These are phyloP conservation scores for Ailuropoda melanoleuca DNA, from an alignment of 2,113 vertebrate species.

Conservation along the genomic window DNA sequence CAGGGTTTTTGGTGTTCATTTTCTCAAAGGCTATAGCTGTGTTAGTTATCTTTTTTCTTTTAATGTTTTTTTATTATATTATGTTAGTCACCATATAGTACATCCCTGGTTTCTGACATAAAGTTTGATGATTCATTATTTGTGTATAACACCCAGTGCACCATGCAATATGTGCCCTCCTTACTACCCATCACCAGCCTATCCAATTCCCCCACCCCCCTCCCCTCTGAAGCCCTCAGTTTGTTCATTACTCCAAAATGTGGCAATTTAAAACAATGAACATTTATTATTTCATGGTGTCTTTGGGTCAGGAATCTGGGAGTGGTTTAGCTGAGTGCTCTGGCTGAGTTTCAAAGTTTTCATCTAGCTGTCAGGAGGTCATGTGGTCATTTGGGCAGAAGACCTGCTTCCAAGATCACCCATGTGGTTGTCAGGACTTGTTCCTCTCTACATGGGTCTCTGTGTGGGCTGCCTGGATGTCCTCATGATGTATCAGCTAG, in stretches of 20 bases:
- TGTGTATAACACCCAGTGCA: too few species aligned
- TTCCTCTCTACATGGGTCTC: neutral
- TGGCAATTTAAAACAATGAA: neutral
- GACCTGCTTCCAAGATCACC: neutral
- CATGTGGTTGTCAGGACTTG: neutral
- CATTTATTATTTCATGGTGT: neutral
- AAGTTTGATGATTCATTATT: too few species aligned
- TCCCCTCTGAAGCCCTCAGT: too few species aligned
- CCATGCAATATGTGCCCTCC: too few species aligned
- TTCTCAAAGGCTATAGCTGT: neutral
- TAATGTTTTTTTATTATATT: too few species aligned
- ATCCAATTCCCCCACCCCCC: too few species aligned
- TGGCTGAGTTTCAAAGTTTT: neutral
- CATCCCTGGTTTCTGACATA: too few species aligned
- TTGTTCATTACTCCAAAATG: neutral
- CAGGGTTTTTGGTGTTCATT: neutral
- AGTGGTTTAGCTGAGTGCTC: neutral
- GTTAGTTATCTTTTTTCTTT: too few species aligned
- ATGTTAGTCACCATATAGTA: too few species aligned
- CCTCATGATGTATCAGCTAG: neutral
- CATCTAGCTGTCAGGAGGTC: too few species aligned
- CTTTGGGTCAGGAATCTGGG: neutral
- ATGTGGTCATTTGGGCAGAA: neutral
- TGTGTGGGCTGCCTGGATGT: neutral
- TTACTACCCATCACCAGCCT: too few species aligned